A percentile compares a stretch with the other conserved stretches of the same genome.
Evolutionary conservation across 2,888 invertebrate genomes (phyloP).

Genomic region (Alloplasta piceator): DNA sequence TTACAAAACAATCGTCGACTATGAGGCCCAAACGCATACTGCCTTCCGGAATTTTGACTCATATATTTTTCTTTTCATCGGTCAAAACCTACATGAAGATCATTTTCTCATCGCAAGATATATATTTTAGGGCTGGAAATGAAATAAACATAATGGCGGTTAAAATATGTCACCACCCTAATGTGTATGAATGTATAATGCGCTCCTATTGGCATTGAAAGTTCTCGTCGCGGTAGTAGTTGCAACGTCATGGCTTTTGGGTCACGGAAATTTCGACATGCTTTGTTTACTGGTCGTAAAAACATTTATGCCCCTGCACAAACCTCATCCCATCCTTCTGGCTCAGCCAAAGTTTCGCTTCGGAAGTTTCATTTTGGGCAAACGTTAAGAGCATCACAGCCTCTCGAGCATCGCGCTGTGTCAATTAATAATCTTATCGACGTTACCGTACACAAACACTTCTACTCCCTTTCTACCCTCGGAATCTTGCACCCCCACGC

Average conservation of each 20-base stretch:
- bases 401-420: constrained; percentile 10
- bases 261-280: constrained; percentile 16
- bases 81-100: too few relatives aligned
- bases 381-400: background rate
- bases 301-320: constrained; percentile 32
- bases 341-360: constrained; percentile 29
- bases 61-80: too few relatives aligned
- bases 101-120: too few relatives aligned
- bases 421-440: constrained; percentile 53
- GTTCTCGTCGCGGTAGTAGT: constrained; percentile 4
- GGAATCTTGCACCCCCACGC: background rate
- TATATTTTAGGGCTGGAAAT: too few relatives aligned
- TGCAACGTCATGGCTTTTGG: background rate
- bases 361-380: background rate
- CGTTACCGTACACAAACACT: background rate
- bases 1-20: too few relatives aligned
- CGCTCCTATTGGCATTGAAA: constrained; percentile 10
- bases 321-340: background rate
- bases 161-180: background rate
- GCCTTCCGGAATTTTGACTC: too few relatives aligned
- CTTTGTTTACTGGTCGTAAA: constrained; percentile 53
- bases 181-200: background rate
- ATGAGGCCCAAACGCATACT: too few relatives aligned
- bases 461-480: background rate
- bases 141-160: too few relatives aligned